Percentiles rank a stretch among this genome's conserved stretches.
Conservation (phyloP, 2,113 vertebrate species). For the Rhinichthys klamathensis region DNA sequence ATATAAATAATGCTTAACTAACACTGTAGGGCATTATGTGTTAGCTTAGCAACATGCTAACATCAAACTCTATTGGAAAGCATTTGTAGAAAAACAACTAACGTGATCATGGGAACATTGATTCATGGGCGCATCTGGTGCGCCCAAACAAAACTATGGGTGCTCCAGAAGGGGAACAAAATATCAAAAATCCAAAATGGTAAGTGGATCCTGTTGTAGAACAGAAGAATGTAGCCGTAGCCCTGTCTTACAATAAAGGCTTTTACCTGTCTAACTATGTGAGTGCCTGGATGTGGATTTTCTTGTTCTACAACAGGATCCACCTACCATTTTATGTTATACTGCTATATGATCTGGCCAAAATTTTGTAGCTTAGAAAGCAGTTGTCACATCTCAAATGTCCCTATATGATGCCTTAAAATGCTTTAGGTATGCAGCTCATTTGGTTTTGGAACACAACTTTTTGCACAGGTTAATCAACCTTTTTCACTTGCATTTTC, state of each 20-base stretch:
- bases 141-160: too few relatives aligned
- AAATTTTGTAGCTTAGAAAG: neutral
- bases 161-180: too few relatives aligned
- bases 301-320: too few relatives aligned
- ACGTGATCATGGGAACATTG: neutral
- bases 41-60: neutral
- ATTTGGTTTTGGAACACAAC: neutral
- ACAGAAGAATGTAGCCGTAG: too few relatives aligned
- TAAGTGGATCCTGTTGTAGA: too few relatives aligned
- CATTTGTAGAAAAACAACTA: neutral
- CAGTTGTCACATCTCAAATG: neutral
- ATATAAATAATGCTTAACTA: neutral
- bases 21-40: neutral
- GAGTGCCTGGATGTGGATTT: too few relatives aligned
- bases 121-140: too few relatives aligned
- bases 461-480: neutral
- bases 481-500: neutral
- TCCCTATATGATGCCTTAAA: neutral
- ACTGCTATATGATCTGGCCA: neutral
- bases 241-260: too few relatives aligned
- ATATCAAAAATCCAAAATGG: too few relatives aligned
- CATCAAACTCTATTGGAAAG: neutral
- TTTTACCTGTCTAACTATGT: too few relatives aligned
- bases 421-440: neutral
- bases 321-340: neutral